Evolutionary conservation across 2,888 invertebrate genomes (phyloP), one percentile per base, ranked within the genome.

Genomic region (Oxyscelio sp.): DNA sequence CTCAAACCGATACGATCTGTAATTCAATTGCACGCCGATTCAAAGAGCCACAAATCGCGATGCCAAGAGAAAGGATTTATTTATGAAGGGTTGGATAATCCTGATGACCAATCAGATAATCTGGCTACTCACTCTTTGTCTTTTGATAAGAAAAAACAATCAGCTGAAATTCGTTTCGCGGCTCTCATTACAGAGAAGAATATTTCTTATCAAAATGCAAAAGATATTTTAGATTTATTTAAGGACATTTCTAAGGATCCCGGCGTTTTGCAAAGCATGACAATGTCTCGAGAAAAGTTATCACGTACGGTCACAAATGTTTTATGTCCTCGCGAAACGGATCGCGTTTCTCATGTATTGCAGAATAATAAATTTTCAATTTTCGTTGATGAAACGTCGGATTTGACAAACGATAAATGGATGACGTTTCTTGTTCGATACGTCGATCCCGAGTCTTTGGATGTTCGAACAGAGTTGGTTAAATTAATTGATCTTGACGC

Each of bases 121-220:
- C 24, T 6, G n/a, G n/a, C n/a, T n/a, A n/a, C n/a, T n/a, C n/a
- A n/a, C n/a, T n/a, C n/a, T 66, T 15, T 66, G 48, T 61, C 79
- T 4, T 59, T 74, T 74, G 66, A 81, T 31, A 65, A 78, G 15
- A 48, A 48, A 6, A 59, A 56, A 31, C 31, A 68, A 50, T 50
- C 31, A 24, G 81, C 82, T 0, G 85, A 83, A 56, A 74, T 85
- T 54, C 15, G 61, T n/a, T 71, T 82, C 43, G 65, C 78, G 4
- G 38, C 78, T n/a, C 66, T 82, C 17, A 9, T 85, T n/a, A 61
- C 71, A 1, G 82, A 78, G 40, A 22, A 68, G 5, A 78, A 85
- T 61, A 78, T 78, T 45, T 48, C 85, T 5, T 59, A 27, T 63
- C 21, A 61, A 22, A 34, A 21, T 13, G 81, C 48, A 45, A 40